Evolutionary conservation across 2,888 invertebrate species (phyloP), one percentile per base, ranked within the genome.

Genomic region (Drosophila birchii): DNA sequence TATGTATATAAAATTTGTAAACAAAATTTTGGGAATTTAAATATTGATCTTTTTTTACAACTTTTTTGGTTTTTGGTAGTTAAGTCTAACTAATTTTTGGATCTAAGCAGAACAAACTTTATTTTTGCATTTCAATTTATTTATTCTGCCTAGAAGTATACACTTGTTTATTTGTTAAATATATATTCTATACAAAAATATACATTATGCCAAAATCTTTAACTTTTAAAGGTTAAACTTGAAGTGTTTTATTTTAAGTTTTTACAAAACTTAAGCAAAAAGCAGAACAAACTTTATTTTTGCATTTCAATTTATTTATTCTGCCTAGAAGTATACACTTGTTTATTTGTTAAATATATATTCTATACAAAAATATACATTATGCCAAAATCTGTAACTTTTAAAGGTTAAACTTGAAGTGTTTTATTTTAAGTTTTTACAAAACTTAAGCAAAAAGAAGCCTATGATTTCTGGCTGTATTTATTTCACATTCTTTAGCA

Each of bases 131-230:
- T 12, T 23, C 7, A 1, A 23, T 16, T 23, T 36, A 12, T 54
- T 54, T 26, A 11, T 16, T 23, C 12, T 2, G 54, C 54, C 54
- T n/a, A 54, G 23, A 54, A 54, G 36, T 54, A 38, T 38, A 16
- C 53, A 6, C 1, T 7, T 2, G 9, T 14, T 3, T 14, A 4
- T 23, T 14, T 7, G 7, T 23, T 44, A 14, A 20, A 14, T 44
- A 16, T 44, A 44, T 44, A 44, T 14, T 44, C 3, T 2, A 16
- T 23, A 23, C 7, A 6, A 6, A 1, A 18, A 18, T 43, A 44
- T 44, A 20, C 20, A 7, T 14, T 5, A 6, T 4, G 14, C 3
- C 5, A 18, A 18, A 18, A 9, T 9, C n/a, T 23, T 23, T 23
- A 23, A 23, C 3, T 4, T 23, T 23, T 23, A 23, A 4, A 4